Conservation (phyloP, 2,888 invertebrate species). For the Myopa testacea region DNA sequence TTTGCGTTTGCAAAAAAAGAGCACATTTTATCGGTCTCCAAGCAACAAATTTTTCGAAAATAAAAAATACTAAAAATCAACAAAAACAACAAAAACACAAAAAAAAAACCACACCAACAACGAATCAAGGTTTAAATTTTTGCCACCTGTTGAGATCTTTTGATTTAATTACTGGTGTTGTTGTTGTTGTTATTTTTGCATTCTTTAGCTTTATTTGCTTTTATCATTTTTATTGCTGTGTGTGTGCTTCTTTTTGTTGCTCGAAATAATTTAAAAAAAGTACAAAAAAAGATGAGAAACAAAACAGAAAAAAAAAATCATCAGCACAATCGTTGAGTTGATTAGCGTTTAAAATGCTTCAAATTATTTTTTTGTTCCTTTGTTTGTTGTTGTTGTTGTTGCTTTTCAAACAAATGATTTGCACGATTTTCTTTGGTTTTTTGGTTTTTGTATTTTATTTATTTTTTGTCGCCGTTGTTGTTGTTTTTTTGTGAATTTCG, state of each 20-base stretch:
- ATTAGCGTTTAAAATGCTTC: not conserved
- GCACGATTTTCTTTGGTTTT: not conserved
- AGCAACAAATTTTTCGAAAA: too few species aligned
- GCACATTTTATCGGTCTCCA: too few species aligned
- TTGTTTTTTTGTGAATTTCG: not conserved
- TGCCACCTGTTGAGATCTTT: slow-evolving; percentile 19
- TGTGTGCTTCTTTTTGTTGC: not conserved
- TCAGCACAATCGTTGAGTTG: not conserved
- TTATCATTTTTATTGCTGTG: not conserved
- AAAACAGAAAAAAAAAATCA: not conserved
- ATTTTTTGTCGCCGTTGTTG: not conserved
- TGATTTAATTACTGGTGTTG: slow-evolving; percentile 2
- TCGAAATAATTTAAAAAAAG: not conserved
- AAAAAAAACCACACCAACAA: not conserved
- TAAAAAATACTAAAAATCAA: not conserved
- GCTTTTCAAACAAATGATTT: not conserved
- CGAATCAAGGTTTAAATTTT: not conserved
- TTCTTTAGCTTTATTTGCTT: not conserved
- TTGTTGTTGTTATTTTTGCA: not conserved
- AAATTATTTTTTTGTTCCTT: slow-evolving; percentile 12
- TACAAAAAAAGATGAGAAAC: not conserved
- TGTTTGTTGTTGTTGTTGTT: not conserved
- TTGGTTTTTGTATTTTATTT: not conserved
- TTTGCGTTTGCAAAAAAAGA: not conserved
- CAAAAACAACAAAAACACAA: not conserved